Evolutionary conservation across 2,888 invertebrate genomes (phyloP).

Genomic region (Antheraea yamamai): DNA sequence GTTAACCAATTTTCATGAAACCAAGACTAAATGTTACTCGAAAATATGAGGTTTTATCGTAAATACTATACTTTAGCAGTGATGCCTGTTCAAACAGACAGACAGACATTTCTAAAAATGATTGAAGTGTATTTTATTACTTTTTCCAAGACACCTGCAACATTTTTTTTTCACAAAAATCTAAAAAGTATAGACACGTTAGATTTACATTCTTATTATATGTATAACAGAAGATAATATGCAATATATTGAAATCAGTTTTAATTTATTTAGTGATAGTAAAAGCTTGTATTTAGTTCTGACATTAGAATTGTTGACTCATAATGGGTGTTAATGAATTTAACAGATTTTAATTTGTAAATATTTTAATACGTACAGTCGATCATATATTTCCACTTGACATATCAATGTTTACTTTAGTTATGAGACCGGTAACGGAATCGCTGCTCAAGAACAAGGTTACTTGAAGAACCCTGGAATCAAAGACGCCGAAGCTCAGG

Average conservation of each 20-base stretch:
- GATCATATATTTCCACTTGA: not conserved
- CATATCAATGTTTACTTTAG: conserved; percentile 48
- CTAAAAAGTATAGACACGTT: too few relatives aligned
- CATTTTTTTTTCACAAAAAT: too few relatives aligned
- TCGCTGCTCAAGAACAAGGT: conserved; percentile 86
- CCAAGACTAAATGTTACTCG: too few relatives aligned
- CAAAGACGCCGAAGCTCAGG: conserved; percentile 84
- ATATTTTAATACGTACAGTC: not conserved
- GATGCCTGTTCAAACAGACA: not conserved
- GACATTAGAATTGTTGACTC: not conserved
- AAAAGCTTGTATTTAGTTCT: not conserved
- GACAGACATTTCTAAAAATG: too few relatives aligned
- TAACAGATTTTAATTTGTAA: not conserved
- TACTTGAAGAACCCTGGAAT: conserved; percentile 86
- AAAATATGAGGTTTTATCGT: too few relatives aligned
- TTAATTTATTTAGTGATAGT: not conserved
- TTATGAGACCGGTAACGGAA: conserved; percentile 89
- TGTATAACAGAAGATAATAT: not conserved
- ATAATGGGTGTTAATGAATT: not conserved
- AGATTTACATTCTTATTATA: too few relatives aligned
- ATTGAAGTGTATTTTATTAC: too few relatives aligned
- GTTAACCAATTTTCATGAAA: too few relatives aligned
- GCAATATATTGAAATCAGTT: not conserved
- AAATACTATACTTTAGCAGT: too few relatives aligned
- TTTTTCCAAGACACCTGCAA: too few relatives aligned